Base-by-base conservation (phyloP, 2,797 vertebrate genomes). In the Tokudaia muenninki region DNA sequence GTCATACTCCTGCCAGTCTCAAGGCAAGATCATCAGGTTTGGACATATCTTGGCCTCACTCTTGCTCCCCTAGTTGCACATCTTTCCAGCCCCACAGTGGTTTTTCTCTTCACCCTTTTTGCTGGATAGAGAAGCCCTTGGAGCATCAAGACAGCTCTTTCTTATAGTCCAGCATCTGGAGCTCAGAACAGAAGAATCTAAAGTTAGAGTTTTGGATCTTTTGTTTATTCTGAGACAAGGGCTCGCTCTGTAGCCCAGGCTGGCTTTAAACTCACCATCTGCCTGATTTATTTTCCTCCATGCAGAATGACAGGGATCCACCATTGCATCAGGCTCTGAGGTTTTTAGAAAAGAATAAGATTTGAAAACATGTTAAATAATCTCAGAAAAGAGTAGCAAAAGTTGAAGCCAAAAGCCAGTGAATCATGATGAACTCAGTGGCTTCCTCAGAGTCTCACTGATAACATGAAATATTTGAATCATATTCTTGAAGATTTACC, bases 291-390 rank as follows among this genome's bases (percentile, higher is more conserved):
- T 57, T 50, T 65, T 22, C 14, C 78, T 44, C 11, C 7, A 1
- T 55, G 22, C 44, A 50, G 31, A 47, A 41, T 55, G 52, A 37
- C 26, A 81, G 47, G 16, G 7, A 14, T 44, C 14, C 31, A 14
- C 50, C 37, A 57, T 16, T 24, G 47, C 24, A 55, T 55, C 3
- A 44, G n/a, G 16, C n/a, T 11, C 91, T 80, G n/a, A 80, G 63
- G 61, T 14, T 94, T 94, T 90, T 91, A 96, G 87, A 52, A 86
- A 74, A n/a, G 72, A 79, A 21, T 83, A 65, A 44, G 14, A 94
- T 79, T 86, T 83, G 61, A 81, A 93, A 96, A 79, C 16, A 70
- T 81, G 93, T 78, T 93, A 59, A 84, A 44, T 29, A 50, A 47
- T 65, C 89, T 91, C 90, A 95, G 90, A 70, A 87, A 37, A 29